phyloP scores from a whole-genome alignment of 2,113 vertebrate genomes.

The Phaethornis superciliosus region DNA sequence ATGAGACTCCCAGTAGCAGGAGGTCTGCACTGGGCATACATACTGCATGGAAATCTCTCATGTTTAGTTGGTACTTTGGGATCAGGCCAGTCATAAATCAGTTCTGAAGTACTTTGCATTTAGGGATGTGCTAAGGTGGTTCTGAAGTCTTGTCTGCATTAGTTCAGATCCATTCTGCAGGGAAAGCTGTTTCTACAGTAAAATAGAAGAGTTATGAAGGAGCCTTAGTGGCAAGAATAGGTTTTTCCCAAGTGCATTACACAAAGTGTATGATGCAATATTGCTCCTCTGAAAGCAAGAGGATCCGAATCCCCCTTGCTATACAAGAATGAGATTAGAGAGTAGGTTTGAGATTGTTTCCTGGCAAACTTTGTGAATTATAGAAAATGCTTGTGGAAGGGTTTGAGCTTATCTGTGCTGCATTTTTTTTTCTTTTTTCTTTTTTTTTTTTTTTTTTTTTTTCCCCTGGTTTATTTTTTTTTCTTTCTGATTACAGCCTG shows the following conservation, averaged over 20 bases:
- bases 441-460: neutral
- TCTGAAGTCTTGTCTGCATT: neutral
- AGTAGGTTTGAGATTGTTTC: neutral
- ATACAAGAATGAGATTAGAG: neutral
- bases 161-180: neutral
- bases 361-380: neutral
- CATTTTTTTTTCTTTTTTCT: rapidly evolving
- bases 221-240: neutral
- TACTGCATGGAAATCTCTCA: neutral
- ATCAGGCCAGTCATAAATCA: neutral
- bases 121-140: neutral
- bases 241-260: neutral
- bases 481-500: neutral
- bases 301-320: neutral
- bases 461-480: neutral
- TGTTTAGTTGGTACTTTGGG: neutral
- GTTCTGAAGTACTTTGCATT: neutral
- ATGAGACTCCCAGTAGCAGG: neutral
- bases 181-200: neutral
- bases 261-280: neutral
- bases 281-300: neutral
- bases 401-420: neutral
- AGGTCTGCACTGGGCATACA: neutral
- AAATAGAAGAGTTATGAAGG: rapidly evolving
- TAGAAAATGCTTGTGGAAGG: neutral